Conservation (phyloP, 2,113 vertebrate genomes). For the Rhinichthys klamathensis region DNA sequence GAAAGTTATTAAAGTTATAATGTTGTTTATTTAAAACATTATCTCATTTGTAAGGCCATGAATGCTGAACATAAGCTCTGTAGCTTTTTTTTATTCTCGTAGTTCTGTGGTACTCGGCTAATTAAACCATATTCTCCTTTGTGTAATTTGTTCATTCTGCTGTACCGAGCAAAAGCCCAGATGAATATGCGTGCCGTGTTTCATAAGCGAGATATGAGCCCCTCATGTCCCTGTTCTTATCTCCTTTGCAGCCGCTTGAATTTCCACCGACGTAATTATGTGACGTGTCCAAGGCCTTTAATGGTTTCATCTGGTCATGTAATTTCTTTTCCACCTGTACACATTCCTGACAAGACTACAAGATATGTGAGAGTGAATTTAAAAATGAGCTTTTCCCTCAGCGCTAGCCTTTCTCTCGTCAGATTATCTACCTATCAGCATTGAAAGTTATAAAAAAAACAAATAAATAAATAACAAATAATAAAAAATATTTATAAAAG, state of each 20-base stretch:
- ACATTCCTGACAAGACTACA: conserved; percentile 33
- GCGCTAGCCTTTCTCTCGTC: background rate
- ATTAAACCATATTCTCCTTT: conserved; percentile 72
- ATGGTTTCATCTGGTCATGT: conserved; percentile 67
- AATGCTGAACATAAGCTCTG: conserved; percentile 57
- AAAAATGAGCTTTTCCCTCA: conserved; percentile 12
- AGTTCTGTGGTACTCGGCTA: conserved; percentile 65
- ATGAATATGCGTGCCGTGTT: conserved; percentile 64
- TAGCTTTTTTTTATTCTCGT: conserved; percentile 52
- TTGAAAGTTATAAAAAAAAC: background rate
- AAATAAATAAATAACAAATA: no score
- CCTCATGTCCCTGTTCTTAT: conserved; percentile 64
- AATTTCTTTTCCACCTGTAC: conserved; percentile 57
- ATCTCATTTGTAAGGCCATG: conserved; percentile 45
- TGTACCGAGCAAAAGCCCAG: conserved; percentile 62
- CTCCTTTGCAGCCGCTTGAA: conserved; percentile 68
- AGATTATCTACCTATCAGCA: background rate
- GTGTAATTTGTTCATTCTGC: conserved; percentile 61
- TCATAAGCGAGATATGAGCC: conserved; percentile 36
- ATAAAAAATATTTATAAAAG: no score
- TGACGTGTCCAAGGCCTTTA: conserved; percentile 65
- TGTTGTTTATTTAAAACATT: conserved; percentile 65
- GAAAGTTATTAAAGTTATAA: background rate
- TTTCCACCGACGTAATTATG: conserved; percentile 68
- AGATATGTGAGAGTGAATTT: conserved; percentile 6